phyloP scores from a whole-genome alignment of 2,113 vertebrate species.

The Pedetes capensis region DNA sequence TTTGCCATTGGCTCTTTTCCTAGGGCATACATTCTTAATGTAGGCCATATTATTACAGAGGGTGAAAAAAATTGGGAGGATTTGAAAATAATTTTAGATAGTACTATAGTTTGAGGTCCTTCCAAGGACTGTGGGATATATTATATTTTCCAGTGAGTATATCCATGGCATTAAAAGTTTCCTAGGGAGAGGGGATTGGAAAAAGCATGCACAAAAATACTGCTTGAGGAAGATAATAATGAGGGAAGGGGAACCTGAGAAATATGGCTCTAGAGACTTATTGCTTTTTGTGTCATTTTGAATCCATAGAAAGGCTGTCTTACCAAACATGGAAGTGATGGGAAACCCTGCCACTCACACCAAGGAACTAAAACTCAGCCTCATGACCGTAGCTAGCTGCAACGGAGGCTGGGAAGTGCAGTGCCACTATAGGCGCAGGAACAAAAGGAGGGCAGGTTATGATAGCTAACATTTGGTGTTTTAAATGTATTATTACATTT shows the following conservation, averaged over 20 bases:
- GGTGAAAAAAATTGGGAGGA: accelerated
- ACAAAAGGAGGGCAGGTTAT: neutral
- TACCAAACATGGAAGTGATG: too few relatives aligned
- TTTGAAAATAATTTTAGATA: neutral
- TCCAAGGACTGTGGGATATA: neutral
- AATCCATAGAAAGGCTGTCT: neutral
- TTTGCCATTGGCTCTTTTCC: neutral
- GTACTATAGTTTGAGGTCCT: neutral
- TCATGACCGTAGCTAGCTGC: neutral
- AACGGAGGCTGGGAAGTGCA: neutral
- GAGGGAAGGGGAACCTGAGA: neutral
- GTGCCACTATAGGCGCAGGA: neutral
- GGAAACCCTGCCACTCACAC: neutral
- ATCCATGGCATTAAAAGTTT: neutral
- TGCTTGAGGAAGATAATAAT: neutral
- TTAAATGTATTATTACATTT: neutral
- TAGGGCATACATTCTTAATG: neutral
- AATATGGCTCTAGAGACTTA: too few relatives aligned
- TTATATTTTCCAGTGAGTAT: neutral
- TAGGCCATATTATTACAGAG: neutral
- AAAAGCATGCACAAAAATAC: neutral
- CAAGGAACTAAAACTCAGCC: neutral
- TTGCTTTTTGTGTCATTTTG: too few relatives aligned
- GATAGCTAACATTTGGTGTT: neutral
- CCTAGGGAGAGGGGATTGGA: neutral